Conservation (phyloP, 2,113 vertebrate species). For the Nothoprocta perdicaria region DNA sequence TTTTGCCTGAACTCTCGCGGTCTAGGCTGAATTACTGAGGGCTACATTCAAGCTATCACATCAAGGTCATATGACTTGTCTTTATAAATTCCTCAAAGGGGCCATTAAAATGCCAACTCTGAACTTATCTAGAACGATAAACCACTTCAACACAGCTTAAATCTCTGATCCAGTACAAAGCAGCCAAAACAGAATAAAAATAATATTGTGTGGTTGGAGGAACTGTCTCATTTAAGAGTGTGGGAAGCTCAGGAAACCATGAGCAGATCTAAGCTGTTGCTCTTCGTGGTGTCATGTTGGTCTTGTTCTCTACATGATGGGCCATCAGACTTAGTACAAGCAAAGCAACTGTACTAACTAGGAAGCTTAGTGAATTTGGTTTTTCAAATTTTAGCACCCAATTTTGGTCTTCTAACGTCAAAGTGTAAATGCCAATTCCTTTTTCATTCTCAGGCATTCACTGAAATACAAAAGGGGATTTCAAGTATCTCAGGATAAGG, state of each 20-base stretch:
- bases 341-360: not conserved
- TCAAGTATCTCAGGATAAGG: not conserved
- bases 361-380: not conserved
- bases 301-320: not conserved
- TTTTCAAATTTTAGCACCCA: not conserved
- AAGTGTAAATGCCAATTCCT: not conserved
- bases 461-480: not conserved
- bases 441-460: not conserved
- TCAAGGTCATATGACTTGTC: conserved; percentile 46
- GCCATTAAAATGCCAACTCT: conserved; percentile 49
- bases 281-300: fast-evolving
- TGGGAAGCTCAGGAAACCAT: not conserved
- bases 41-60: not conserved
- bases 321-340: not conserved
- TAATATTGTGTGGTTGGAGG: not conserved
- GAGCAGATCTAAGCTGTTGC: not conserved
- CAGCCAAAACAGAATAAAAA: conserved; percentile 18
- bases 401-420: not conserved
- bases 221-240: not conserved
- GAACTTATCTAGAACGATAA: conserved; percentile 29
- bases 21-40: conserved; percentile 35
- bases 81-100: conserved; percentile 39
- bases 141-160: not conserved
- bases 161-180: not conserved
- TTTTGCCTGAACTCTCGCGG: conserved; percentile 6